Evolutionary conservation across 2,113 vertebrate genomes (phyloP).

Genomic region (Scalopus aquaticus): DNA sequence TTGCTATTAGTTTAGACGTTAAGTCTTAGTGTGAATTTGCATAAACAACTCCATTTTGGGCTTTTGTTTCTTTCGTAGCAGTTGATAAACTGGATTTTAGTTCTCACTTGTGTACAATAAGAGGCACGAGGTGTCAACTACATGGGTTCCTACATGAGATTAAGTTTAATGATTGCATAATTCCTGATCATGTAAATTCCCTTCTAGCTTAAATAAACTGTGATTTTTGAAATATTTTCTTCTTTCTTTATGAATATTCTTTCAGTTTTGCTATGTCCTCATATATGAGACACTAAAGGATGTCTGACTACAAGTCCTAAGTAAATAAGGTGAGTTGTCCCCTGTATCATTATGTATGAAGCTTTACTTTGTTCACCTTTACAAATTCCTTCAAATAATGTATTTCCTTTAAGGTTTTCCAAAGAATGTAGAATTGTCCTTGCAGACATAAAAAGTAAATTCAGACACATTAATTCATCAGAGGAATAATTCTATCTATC

Average conservation of each 20-base stretch:
- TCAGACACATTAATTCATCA: not conserved
- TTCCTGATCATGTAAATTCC: not conserved
- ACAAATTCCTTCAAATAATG: constrained; percentile 9
- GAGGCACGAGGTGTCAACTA: not conserved
- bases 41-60: not conserved
- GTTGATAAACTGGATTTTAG: not conserved
- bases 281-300: not conserved
- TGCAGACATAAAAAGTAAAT: not conserved
- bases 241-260: constrained; percentile 25
- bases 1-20: not conserved
- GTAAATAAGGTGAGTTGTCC: not conserved
- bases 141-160: not conserved
- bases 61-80: not conserved
- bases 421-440: not conserved
- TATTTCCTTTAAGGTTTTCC: constrained; percentile 25
- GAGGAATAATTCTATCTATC: not conserved
- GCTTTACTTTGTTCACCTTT: not conserved
- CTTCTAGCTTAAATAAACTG: not conserved
- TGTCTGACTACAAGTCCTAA: not conserved
- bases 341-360: not conserved
- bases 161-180: not conserved
- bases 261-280: too few relatives aligned
- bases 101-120: not conserved
- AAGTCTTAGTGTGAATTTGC: not conserved
- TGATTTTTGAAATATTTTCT: not conserved